Percentiles rank a stretch among this genome's conserved stretches.
Evolutionary conservation across 2,113 vertebrate genomes (phyloP).

Genomic region (Lates calcarifer): DNA sequence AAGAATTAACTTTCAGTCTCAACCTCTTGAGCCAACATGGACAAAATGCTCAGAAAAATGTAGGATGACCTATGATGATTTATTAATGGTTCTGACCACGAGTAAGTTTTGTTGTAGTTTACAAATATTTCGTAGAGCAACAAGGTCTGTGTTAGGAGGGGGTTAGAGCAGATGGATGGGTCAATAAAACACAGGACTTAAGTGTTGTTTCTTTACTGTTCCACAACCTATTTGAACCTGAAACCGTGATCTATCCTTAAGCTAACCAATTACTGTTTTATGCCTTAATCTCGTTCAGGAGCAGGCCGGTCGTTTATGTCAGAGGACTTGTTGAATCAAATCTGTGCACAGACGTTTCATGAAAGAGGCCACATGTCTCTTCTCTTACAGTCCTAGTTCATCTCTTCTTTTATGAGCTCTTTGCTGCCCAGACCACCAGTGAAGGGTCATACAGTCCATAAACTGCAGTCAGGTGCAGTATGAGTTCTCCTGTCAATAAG

Average conservation of each 20-base stretch:
- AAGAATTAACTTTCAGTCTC: neutral
- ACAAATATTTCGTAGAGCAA: neutral
- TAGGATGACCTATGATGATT: too few species aligned
- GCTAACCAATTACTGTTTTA: too few species aligned
- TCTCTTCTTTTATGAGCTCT: constrained; percentile 13
- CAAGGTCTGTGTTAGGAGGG: too few species aligned
- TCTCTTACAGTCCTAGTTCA: neutral
- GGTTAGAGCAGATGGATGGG: too few species aligned
- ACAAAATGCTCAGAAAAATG: neutral
- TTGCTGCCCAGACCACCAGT: constrained; percentile 28
- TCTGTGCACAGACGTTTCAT: neutral
- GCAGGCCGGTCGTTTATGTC: too few species aligned
- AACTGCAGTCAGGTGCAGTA: neutral
- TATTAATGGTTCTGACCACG: neutral
- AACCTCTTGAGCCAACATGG: too few species aligned
- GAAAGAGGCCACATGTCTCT: neutral
- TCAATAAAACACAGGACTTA: too few species aligned
- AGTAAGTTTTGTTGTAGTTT: neutral
- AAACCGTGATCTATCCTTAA: too few species aligned
- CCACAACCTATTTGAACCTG: too few species aligned
- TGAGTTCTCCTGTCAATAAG: neutral
- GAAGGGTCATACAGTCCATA: neutral
- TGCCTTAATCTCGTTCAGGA: too few species aligned
- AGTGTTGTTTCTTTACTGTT: too few species aligned
- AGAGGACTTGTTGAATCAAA: neutral